Evolutionary conservation across 2,888 invertebrate species (phyloP).

Genomic region (Drosophila pegasa): DNA sequence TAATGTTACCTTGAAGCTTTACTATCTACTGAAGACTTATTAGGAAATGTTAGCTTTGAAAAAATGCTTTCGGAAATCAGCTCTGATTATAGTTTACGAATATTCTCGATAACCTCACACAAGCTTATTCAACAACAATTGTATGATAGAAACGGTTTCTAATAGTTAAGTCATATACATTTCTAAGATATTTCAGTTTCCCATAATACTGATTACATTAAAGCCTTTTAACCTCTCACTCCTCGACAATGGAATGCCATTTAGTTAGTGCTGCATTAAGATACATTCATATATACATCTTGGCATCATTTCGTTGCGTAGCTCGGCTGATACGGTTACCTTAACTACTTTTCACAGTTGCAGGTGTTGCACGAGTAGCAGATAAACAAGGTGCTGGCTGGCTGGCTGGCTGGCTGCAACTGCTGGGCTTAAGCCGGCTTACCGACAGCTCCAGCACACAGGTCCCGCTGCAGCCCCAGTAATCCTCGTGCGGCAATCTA

Average conservation of each 20-base stretch:
- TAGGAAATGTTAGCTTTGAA: no score
- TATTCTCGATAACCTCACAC: no score
- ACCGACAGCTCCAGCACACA: slow-evolving; percentile 7
- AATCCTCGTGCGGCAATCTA: slow-evolving; percentile 5
- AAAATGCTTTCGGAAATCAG: no score
- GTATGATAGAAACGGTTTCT: no score
- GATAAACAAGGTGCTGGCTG: neutral
- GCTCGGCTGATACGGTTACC: neutral
- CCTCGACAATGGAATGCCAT: neutral
- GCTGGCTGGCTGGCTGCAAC: no score
- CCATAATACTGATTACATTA: no score
- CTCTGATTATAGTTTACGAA: no score
- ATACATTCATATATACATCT: neutral
- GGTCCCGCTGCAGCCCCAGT: neutral
- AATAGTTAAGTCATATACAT: no score
- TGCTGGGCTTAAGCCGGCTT: slow-evolving; percentile 5
- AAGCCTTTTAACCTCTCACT: neutral
- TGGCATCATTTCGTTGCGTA: neutral
- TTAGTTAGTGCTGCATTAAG: neutral
- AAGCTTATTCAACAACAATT: no score
- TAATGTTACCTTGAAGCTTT: no score
- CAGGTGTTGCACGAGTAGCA: slow-evolving; percentile 3
- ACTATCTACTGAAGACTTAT: no score
- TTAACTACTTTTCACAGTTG: slow-evolving; percentile 10
- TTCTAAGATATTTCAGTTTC: no score